phyloP scores from a whole-genome alignment of 2,797 vertebrate genomes.

The Scolopax bukidnonensis region DNA sequence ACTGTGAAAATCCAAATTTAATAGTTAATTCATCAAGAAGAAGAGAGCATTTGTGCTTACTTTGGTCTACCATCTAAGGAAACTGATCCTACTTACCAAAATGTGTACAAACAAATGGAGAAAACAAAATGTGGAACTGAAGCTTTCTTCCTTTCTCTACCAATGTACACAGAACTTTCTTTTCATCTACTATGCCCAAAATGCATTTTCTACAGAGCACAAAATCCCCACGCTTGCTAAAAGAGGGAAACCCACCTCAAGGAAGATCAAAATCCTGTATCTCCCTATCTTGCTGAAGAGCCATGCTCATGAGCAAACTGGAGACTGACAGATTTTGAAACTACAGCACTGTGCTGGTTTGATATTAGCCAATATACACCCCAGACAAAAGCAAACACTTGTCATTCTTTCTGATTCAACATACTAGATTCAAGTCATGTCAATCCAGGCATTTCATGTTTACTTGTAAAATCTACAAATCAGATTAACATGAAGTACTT shows the following conservation, averaged over 20 bases:
- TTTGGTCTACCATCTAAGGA: neutral
- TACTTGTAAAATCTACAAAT: neutral
- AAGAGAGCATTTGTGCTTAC: neutral
- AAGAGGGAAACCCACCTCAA: neutral
- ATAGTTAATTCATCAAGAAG: neutral
- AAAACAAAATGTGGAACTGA: neutral
- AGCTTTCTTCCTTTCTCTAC: neutral
- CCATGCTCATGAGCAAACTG: neutral
- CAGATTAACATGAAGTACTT: neutral
- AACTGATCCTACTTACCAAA: neutral
- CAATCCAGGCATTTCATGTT: neutral
- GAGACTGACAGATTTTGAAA: neutral
- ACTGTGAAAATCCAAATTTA: neutral
- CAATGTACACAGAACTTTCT: neutral
- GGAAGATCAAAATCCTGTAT: neutral
- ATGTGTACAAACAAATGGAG: neutral
- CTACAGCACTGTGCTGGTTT: neutral
- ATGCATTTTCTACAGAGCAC: fast-evolving
- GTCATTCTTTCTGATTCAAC: neutral
- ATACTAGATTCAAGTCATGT: neutral
- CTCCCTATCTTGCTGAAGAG: neutral
- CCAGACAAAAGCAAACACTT: neutral
- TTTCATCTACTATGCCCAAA: neutral
- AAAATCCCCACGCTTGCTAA: neutral
- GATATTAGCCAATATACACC: neutral